Percentiles rank a stretch among this genome's conserved stretches.
These are phyloP conservation scores for Zonitis immaculata DNA, from an alignment of 2,888 invertebrate genomes.

Conservation along the genomic window DNA sequence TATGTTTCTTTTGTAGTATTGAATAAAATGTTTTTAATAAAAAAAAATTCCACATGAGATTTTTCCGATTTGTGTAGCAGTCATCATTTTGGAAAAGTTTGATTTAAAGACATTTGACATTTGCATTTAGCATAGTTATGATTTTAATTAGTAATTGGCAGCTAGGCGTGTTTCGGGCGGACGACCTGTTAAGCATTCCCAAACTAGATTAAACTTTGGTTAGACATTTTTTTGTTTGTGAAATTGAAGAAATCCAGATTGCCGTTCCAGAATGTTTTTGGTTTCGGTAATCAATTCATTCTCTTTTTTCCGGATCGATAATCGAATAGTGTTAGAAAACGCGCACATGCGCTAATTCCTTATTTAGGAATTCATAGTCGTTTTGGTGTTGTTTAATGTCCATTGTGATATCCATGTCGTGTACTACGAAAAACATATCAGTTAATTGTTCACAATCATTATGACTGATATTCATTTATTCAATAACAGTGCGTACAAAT, in stretches of 20 bases:
- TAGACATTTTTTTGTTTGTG: no score
- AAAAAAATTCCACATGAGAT: no score
- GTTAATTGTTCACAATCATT: constrained; percentile 38
- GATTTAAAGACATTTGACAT: no score
- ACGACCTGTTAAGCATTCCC: not conserved
- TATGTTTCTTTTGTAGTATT: no score
- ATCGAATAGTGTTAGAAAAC: constrained; percentile 35
- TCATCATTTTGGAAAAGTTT: no score
- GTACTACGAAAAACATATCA: constrained; percentile 37
- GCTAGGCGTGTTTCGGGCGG: not conserved
- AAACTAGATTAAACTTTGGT: no score
- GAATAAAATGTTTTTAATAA: no score
- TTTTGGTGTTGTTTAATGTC: constrained; percentile 25
- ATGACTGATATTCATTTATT: constrained; percentile 43
- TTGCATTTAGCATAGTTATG: not conserved
- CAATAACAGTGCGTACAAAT: constrained; percentile 31
- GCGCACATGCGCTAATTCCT: constrained; percentile 36
- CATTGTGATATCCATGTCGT: constrained; percentile 41
- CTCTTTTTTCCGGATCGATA: constrained; percentile 28
- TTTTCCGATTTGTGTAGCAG: no score
- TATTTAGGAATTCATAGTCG: constrained; percentile 20
- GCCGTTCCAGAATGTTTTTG: not conserved
- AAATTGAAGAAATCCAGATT: no score
- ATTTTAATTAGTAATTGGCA: not conserved
- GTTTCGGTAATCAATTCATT: constrained; percentile 32